Evolutionary conservation across 2,888 invertebrate genomes (phyloP).

Genomic region (Aromia moschata): DNA sequence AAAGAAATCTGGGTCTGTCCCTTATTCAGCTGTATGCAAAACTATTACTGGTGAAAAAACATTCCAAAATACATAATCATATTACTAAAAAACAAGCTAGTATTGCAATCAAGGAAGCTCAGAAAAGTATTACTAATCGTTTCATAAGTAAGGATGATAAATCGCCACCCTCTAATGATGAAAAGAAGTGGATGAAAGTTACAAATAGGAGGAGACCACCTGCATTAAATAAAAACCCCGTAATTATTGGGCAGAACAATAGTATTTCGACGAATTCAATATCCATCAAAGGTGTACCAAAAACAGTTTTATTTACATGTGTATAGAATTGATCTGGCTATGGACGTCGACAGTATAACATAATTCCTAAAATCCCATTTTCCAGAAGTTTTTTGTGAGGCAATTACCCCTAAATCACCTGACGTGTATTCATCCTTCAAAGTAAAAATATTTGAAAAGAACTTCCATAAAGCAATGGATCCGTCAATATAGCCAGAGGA

Average conservation of each 20-base stretch:
- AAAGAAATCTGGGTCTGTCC: too few species aligned
- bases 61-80: too few species aligned
- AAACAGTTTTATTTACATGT: not conserved
- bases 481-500: constrained; percentile 1
- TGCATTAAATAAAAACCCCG: not conserved
- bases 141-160: not conserved
- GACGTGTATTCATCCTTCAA: constrained; percentile 4
- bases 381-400: constrained; percentile 9
- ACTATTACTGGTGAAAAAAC: too few species aligned
- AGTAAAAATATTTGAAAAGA: constrained; percentile 2
- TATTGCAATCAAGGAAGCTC: not conserved
- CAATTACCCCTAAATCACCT: not conserved
- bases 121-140: not conserved
- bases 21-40: too few species aligned
- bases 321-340: not conserved
- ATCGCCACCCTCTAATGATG: not conserved
- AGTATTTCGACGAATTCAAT: not conserved
- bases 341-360: not conserved
- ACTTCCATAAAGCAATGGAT: constrained; percentile 5
- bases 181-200: not conserved
- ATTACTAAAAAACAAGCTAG: too few species aligned
- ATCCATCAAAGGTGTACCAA: not conserved
- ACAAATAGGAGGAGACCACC: not conserved
- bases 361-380: not conserved
- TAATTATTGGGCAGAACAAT: not conserved